Evolutionary conservation across 2,888 invertebrate species (phyloP), one percentile per base, ranked within the genome.

Genomic region (Parapristionchus giblindavisi): DNA sequence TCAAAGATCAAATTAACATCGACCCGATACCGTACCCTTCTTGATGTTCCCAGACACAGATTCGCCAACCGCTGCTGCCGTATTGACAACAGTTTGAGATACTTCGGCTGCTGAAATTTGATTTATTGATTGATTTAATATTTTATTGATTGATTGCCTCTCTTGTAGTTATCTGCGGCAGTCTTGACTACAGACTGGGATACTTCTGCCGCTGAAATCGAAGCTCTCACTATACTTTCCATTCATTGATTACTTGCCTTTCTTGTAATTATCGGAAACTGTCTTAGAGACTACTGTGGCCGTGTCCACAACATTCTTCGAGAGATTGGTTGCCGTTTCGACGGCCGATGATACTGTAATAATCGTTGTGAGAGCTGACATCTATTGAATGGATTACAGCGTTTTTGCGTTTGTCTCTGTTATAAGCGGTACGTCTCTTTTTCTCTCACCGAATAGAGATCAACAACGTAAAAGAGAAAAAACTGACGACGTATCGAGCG

Each of bases 1-100:
- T n/a, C n/a, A n/a, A n/a, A 1, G 38, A 29, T 60, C 1, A 3
- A 29, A 11, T 58, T 8, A 14, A 5, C 5, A 1, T 58, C 21
- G 17, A 32, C 3, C 21, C 36, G 1, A 2, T 38, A 36, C 58
- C 58, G 24, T 29, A 63, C 63, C 63, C 40, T 63, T 63, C 63
- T 63, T 63, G 38, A 63, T 43, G 14, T 63, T 63, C 63, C 43
- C 63, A 38, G 38, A 43, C 63, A 63, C 63, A n/a, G 24, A 11
- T 5, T 14, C 40, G 14, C 24, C 29, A 14, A 63, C 63, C 27
- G 63, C 38, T 5, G 63, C 63, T 2, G 40, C 63, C 40, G 29
- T 63, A 38, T 63, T 43, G 1, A 43, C 8, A 3, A 43, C 63
- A 2, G 63, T 43, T 43, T 63, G 63, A 1, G 43, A 63, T 2